Percentiles rank a stretch among this genome's conserved stretches.
These are phyloP conservation scores for Cladopsammia gracilis DNA, from an alignment of 64 coral and sea anemone species.

Conservation along the genomic window DNA sequence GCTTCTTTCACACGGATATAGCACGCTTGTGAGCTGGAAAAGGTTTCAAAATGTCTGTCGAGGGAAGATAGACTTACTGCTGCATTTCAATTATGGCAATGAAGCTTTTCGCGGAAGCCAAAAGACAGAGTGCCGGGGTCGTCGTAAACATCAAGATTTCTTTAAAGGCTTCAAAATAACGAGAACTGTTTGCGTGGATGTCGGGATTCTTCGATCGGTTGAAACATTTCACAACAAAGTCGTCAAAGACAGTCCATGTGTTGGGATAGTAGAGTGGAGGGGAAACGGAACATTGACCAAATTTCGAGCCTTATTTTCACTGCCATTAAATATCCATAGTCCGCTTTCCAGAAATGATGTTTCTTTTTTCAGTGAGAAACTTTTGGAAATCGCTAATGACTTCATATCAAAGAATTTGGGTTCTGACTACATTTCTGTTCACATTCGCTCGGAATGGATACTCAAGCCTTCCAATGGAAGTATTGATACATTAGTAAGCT, in stretches of 20 bases:
- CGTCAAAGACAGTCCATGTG: slow-evolving; percentile 60
- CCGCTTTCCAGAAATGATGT: slow-evolving; percentile 24
- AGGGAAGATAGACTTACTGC: slow-evolving; percentile 74
- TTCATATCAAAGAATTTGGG: slow-evolving; percentile 72
- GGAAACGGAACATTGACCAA: slow-evolving; percentile 34
- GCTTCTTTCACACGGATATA: slow-evolving; percentile 72
- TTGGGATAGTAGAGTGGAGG: slow-evolving; percentile 89
- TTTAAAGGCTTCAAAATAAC: slow-evolving; percentile 65
- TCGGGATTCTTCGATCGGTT: slow-evolving; percentile 66
- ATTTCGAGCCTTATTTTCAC: slow-evolving; percentile 61
- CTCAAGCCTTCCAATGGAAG: slow-evolving; percentile 44
- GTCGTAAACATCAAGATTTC: neutral
- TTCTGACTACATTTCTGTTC: slow-evolving; percentile 64
- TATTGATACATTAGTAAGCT: slow-evolving; percentile 41
- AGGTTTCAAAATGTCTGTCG: slow-evolving; percentile 81
- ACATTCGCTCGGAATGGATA: slow-evolving; percentile 80
- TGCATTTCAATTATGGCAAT: slow-evolving; percentile 75
- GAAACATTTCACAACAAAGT: slow-evolving; percentile 70
- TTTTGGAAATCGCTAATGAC: slow-evolving; percentile 74
- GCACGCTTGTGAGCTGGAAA: slow-evolving; percentile 63
- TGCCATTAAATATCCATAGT: slow-evolving; percentile 49
- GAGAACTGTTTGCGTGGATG: slow-evolving; percentile 85
- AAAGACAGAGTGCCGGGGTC: slow-evolving; percentile 42
- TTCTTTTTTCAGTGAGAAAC: slow-evolving; percentile 59
- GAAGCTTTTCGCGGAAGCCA: slow-evolving; percentile 40